Evolutionary conservation across 92 coral and sea anemone species (phyloP).

Genomic region (Bergia puertoricense): DNA sequence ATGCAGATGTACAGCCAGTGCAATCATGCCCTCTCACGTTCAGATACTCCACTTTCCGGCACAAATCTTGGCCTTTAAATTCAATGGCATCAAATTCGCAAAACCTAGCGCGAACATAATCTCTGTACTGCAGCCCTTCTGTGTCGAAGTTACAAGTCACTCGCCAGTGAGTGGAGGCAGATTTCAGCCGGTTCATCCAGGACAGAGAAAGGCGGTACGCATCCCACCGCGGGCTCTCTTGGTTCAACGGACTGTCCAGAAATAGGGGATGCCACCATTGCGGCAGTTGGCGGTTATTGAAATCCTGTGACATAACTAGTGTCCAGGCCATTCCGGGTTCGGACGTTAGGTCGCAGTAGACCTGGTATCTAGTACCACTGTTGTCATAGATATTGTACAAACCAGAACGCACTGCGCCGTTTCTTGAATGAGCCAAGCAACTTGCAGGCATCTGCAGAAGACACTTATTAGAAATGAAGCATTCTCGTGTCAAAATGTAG

Average conservation of each 20-base stretch:
- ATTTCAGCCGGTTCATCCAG: constrained; percentile 32
- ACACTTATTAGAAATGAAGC: too few species aligned
- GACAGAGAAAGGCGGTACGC: constrained; percentile 42
- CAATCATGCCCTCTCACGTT: constrained; percentile 53
- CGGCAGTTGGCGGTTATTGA: constrained; percentile 23
- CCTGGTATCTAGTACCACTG: constrained; percentile 36
- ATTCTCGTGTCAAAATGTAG: too few species aligned
- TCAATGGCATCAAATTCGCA: constrained; percentile 39
- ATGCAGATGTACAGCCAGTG: constrained; percentile 14
- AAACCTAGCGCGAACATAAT: constrained; percentile 53
- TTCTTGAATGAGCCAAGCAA: background rate
- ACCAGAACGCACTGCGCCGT: constrained; percentile 25
- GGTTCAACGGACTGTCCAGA: constrained; percentile 26
- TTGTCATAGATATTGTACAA: constrained; percentile 45
- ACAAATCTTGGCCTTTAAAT: background rate
- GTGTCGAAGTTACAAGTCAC: constrained; percentile 54
- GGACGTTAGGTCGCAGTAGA: constrained; percentile 65
- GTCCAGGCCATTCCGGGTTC: constrained; percentile 68
- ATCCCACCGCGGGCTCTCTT: constrained; percentile 57
- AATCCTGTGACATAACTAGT: constrained; percentile 51
- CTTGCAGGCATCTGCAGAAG: background rate
- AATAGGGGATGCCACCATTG: constrained; percentile 9
- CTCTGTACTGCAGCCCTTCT: constrained; percentile 48
- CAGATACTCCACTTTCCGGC: constrained; percentile 48
- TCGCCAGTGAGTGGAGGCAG: constrained; percentile 63